Percentiles rank a stretch among this genome's conserved stretches.
phyloP scores from a whole-genome alignment of 2,113 vertebrate genomes.

The Tylochromis polylepis region DNA sequence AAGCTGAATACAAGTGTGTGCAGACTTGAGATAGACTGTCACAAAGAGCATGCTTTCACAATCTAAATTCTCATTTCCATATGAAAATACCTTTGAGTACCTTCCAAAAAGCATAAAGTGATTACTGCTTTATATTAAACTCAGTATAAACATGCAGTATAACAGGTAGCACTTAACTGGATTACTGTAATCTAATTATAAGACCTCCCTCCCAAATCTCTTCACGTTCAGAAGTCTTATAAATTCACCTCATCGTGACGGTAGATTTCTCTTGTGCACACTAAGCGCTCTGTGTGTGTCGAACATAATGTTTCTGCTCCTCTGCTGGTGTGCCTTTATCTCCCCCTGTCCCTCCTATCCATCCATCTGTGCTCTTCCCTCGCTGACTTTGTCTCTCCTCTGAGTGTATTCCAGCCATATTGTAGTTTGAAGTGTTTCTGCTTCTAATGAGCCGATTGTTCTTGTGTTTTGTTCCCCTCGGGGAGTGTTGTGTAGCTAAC shows the following conservation, averaged over 20 bases:
- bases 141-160: not conserved
- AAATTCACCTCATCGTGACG: slow-evolving; percentile 1
- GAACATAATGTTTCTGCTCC: slow-evolving; percentile 11
- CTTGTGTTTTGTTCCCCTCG: slow-evolving; percentile 51
- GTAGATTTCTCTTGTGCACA: not conserved
- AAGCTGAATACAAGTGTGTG: not conserved
- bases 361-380: slow-evolving; percentile 48
- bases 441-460: slow-evolving; percentile 70
- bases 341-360: slow-evolving; percentile 15
- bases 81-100: not conserved
- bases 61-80: not conserved
- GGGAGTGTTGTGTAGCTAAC: slow-evolving; percentile 56
- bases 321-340: not conserved
- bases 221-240: not conserved
- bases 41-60: not conserved
- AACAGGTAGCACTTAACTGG: slow-evolving; percentile 2
- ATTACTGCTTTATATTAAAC: not conserved
- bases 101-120: not conserved
- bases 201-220: not conserved
- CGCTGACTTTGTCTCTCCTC: slow-evolving; percentile 51
- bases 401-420: slow-evolving; percentile 47
- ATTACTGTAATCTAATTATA: slow-evolving; percentile 28
- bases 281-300: not conserved
- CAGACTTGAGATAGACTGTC: not conserved
- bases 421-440: slow-evolving; percentile 58